Base-by-base conservation (phyloP, 2,797 vertebrate species). In the Mus caroli region DNA sequence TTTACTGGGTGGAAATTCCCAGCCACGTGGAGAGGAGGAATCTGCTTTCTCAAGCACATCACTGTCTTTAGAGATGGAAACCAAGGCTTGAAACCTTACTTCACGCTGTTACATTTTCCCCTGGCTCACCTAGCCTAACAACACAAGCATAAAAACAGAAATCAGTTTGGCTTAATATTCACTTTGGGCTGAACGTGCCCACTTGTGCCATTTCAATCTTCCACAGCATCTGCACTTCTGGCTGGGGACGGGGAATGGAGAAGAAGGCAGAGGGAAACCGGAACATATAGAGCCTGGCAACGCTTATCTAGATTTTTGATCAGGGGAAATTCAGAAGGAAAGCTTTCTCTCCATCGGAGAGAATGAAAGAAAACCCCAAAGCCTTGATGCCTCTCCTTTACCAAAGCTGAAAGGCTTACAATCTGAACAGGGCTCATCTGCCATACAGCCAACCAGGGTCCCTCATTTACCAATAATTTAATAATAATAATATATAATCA, bases 1-100 rank as follows among this genome's bases (percentile, higher is more conserved):
- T 69, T 86, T 78, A 64, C 62, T 50, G 82, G 84, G 80, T 88
- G 92, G 75, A 83, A 75, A 96, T 95, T 37, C 92, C 84, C 67
- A 94, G 91, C 31, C 67, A 56, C 88, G 56, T 9, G 64, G 82
- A 60, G 84, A 94, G 37, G 46, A 67, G 50, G 13, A 37, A 50
- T 60, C 67, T 8, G 34, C 67, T 22, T 37, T 92, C 77, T 90
- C 10, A 46, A 71, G 69, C 50, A 87, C 22, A 54, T 91, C 75
- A 78, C 8, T 52, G 46, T 28, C 64, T 60, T 88, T 46, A 95
- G 87, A 91, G 92, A 95, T 46, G 75, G 56, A 92, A 88, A 89
- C 69, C 14, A 84, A 54, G 40, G 58, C 69, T 0, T 43, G 46
- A 85, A 76, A 91, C 88, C 75, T n/a, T 12, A 19, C 86, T 80